Conservation (phyloP, 2,113 vertebrate genomes). For the Centropus unirufus region DNA sequence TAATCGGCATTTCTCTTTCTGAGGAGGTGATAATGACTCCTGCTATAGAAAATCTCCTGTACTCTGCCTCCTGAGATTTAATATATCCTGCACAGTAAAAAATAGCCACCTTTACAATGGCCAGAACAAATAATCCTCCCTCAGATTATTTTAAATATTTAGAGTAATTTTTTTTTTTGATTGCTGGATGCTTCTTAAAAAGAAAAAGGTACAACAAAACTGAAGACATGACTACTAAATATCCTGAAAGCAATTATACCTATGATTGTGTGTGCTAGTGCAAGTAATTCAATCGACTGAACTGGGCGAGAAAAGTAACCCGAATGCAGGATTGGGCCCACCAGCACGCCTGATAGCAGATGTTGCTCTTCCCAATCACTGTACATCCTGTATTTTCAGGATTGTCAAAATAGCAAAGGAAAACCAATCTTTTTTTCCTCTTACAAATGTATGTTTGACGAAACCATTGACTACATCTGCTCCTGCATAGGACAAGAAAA, state of each 20-base stretch:
- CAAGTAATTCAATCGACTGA: not conserved
- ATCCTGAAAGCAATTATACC: not conserved
- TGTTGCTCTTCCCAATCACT: not conserved
- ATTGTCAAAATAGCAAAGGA: not conserved
- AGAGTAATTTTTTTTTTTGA: not conserved
- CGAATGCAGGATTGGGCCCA: not conserved
- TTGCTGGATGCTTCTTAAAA: not conserved
- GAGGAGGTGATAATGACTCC: constrained; percentile 2
- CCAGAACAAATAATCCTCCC: not conserved
- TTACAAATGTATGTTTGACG: not conserved
- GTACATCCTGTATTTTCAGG: not conserved
- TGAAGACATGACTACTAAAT: not conserved
- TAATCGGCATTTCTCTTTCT: constrained; percentile 42
- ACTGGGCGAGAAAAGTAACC: not conserved
- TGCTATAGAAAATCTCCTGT: not conserved
- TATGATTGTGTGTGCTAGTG: not conserved
- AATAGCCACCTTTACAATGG: not conserved
- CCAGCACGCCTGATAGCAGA: not conserved
- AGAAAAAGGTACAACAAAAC: not conserved
- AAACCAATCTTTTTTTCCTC: not conserved
- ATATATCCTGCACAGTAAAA: not conserved
- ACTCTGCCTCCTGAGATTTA: not conserved
- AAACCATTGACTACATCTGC: not conserved
- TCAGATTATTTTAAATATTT: not conserved
- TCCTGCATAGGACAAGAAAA: not conserved